These are phyloP conservation scores for Micromesistius poutassou DNA, from an alignment of 2,797 vertebrate species.

Conservation along the genomic window DNA sequence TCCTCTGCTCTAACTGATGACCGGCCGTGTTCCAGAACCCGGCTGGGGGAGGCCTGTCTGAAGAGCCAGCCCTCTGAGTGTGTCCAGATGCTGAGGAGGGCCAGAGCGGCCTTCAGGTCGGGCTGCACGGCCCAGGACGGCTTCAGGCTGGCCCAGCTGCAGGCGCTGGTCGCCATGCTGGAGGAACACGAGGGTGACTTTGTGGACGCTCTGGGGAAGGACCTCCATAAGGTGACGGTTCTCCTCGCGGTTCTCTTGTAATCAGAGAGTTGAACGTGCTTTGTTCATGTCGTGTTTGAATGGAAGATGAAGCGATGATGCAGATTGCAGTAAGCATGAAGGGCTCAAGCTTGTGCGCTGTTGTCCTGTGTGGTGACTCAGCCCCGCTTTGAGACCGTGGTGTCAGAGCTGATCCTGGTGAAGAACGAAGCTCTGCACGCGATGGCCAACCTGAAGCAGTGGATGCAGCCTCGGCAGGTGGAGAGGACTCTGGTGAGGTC, in stretches of 20 bases:
- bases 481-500: constrained; percentile 72
- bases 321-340: background rate
- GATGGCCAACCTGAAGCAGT: constrained; percentile 71
- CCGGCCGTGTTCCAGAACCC: constrained; percentile 56
- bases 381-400: constrained; percentile 74
- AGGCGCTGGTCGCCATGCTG: constrained; percentile 69
- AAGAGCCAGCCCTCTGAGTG: constrained; percentile 58
- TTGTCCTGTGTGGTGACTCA: constrained; percentile 27
- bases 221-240: constrained; percentile 66
- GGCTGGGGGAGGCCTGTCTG: constrained; percentile 57
- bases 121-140: constrained; percentile 59
- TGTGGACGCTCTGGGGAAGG: constrained; percentile 70
- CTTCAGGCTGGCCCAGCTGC: constrained; percentile 70
- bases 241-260: background rate
- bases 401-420: constrained; percentile 71
- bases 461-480: constrained; percentile 73
- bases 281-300: background rate
- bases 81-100: constrained; percentile 62
- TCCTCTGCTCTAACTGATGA: background rate
- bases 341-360: background rate
- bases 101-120: constrained; percentile 62
- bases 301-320: background rate
- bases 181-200: constrained; percentile 74
- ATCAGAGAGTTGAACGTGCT: background rate
- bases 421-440: constrained; percentile 76